These are phyloP conservation scores for Lepus townsendii DNA, from an alignment of 2,797 vertebrate genomes.

Conservation along the genomic window DNA sequence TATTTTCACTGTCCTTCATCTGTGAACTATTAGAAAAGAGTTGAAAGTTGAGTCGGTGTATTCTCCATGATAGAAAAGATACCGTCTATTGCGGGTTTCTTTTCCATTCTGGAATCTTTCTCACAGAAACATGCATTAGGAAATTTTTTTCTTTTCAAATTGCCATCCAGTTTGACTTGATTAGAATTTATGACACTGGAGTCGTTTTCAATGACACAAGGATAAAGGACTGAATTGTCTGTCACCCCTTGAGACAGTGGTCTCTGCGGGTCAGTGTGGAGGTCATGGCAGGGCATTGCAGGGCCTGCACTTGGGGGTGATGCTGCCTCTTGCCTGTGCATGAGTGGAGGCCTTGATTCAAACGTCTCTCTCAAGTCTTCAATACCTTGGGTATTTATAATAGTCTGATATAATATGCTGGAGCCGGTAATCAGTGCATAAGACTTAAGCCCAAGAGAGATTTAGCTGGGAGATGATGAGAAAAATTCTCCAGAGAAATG, in stretches of 20 bases:
- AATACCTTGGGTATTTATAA: constrained; percentile 53
- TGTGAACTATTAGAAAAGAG: constrained; percentile 39
- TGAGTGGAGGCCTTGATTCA: constrained; percentile 56
- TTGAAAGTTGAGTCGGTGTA: constrained; percentile 68
- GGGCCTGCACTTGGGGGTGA: constrained; percentile 69
- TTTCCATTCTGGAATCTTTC: constrained; percentile 63
- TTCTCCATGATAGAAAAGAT: constrained; percentile 52
- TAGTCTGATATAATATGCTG: constrained; percentile 69
- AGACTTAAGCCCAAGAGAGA: constrained; percentile 59
- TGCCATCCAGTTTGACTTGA: constrained; percentile 73
- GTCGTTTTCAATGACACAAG: constrained; percentile 82
- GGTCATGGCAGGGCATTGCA: constrained; percentile 82
- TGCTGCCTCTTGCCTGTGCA: not conserved
- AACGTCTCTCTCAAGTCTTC: constrained; percentile 56
- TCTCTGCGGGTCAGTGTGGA: constrained; percentile 82
- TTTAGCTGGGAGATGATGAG: constrained; percentile 62
- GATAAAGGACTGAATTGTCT: constrained; percentile 86
- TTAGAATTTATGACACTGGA: constrained; percentile 84
- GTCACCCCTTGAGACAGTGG: constrained; percentile 85
- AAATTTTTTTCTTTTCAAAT: constrained; percentile 57
- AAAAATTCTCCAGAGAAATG: constrained; percentile 69
- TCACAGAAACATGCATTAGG: constrained; percentile 58
- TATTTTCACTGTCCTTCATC: not conserved
- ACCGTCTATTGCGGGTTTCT: not conserved
- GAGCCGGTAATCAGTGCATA: constrained; percentile 46